These are phyloP conservation scores for Daphoenositta chrysoptera DNA, from an alignment of 2,113 vertebrate species.

Conservation along the genomic window DNA sequence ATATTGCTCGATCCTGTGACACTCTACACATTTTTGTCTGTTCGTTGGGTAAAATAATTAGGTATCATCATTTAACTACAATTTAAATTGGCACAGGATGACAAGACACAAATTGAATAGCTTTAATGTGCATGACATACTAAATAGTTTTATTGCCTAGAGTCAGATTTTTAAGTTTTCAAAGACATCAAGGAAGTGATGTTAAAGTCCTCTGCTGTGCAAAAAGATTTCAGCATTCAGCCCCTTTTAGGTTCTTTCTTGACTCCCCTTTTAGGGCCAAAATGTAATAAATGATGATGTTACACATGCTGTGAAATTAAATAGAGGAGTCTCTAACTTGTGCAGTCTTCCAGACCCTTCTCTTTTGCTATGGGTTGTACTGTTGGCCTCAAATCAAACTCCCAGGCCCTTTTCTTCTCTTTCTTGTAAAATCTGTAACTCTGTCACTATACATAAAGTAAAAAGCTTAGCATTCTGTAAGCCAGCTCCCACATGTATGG, in stretches of 20 bases:
- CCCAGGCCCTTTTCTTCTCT: background rate
- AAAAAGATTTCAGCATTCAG: background rate
- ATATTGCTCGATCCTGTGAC: background rate
- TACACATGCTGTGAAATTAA: background rate
- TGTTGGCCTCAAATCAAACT: constrained; percentile 34
- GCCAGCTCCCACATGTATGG: background rate
- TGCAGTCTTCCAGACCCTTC: constrained; percentile 2
- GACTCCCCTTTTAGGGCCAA: background rate
- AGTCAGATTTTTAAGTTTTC: background rate
- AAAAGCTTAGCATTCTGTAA: constrained; percentile 2
- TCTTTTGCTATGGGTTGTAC: background rate
- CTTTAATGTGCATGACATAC: background rate
- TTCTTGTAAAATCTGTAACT: constrained; percentile 3
- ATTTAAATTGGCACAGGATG: background rate
- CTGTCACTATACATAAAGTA: background rate
- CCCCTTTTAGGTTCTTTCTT: background rate
- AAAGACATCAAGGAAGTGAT: background rate
- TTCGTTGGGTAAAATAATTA: background rate
- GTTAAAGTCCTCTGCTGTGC: background rate
- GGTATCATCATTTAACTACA: background rate
- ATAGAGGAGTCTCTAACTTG: background rate
- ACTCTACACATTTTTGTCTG: background rate
- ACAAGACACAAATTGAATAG: background rate
- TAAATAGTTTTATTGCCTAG: background rate
- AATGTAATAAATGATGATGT: background rate